phyloP scores from a whole-genome alignment of 2,797 vertebrate genomes.

The Yasuhikotakia modesta region DNA sequence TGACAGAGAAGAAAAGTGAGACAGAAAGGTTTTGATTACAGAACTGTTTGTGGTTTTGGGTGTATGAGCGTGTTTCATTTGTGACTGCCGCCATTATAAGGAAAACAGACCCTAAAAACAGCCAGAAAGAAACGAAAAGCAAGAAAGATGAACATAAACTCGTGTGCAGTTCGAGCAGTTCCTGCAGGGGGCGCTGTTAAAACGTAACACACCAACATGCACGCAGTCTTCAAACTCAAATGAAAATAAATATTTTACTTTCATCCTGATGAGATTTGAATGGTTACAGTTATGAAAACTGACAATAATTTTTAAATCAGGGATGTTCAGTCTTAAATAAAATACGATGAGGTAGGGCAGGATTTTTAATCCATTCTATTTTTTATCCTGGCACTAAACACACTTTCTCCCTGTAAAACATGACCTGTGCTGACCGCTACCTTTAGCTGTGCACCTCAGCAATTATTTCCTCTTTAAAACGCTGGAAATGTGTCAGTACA shows the following conservation, averaged over 20 bases:
- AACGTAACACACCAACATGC: neutral
- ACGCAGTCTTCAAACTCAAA: neutral
- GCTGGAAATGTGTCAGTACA: slow-evolving; percentile 18
- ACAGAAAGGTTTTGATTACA: slow-evolving; percentile 44
- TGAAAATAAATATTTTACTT: neutral
- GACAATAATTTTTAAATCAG: too few relatives aligned
- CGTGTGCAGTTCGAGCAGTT: slow-evolving; percentile 7
- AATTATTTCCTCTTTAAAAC: slow-evolving; percentile 16
- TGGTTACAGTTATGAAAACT: neutral
- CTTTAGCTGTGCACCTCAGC: slow-evolving; percentile 24
- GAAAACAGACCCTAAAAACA: neutral
- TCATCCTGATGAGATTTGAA: neutral
- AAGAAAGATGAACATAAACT: too few relatives aligned
- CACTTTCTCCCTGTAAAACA: neutral
- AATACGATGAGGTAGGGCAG: neutral
- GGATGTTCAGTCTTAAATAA: too few relatives aligned
- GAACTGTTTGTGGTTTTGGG: slow-evolving; percentile 32
- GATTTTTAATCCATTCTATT: neutral
- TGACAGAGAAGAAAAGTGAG: slow-evolving; percentile 25
- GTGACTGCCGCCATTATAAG: slow-evolving; percentile 5
- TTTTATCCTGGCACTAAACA: slow-evolving; percentile 16
- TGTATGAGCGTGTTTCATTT: slow-evolving; percentile 33
- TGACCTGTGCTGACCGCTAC: slow-evolving; percentile 24
- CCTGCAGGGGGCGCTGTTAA: slow-evolving; percentile 61
- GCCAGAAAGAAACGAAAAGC: neutral